phyloP scores from a whole-genome alignment of 2,888 invertebrate species.

The Calephelis perditalis region DNA sequence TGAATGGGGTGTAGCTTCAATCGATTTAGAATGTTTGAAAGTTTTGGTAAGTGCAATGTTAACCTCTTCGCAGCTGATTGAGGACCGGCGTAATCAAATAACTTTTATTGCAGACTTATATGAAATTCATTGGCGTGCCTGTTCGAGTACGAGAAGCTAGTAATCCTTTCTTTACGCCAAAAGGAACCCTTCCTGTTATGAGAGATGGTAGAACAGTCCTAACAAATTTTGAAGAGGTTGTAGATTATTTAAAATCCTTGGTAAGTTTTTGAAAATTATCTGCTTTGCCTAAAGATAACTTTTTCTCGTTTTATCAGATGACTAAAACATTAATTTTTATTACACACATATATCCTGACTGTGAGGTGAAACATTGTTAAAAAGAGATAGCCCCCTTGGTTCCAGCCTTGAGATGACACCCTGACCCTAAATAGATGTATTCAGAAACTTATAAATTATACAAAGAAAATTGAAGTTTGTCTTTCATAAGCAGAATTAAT shows the following conservation, averaged over 20 bases:
- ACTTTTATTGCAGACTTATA: slow-evolving; percentile 67
- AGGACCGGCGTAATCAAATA: slow-evolving; percentile 36
- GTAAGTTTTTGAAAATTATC: slow-evolving; percentile 46
- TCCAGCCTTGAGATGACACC: no score
- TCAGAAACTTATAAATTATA: no score
- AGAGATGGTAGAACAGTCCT: slow-evolving; percentile 76
- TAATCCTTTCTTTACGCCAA: slow-evolving; percentile 86
- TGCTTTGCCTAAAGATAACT: not conserved
- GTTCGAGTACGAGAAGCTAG: slow-evolving; percentile 81
- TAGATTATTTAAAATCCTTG: slow-evolving; percentile 82
- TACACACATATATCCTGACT: no score
- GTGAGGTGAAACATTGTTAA: no score
- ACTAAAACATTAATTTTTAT: not conserved
- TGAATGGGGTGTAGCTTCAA: slow-evolving; percentile 91
- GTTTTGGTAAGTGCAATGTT: slow-evolving; percentile 80
- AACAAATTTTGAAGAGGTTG: slow-evolving; percentile 82
- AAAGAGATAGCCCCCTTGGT: no score
- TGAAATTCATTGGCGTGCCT: slow-evolving; percentile 88
- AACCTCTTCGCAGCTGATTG: slow-evolving; percentile 23
- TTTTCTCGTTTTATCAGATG: no score
- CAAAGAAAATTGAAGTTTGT: no score
- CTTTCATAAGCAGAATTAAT: no score
- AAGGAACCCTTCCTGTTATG: slow-evolving; percentile 84
- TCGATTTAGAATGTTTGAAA: slow-evolving; percentile 90
- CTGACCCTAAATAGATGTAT: no score